These are phyloP conservation scores for Dryas iulia DNA, from an alignment of 1,140 invertebrate genomes.

Conservation along the genomic window DNA sequence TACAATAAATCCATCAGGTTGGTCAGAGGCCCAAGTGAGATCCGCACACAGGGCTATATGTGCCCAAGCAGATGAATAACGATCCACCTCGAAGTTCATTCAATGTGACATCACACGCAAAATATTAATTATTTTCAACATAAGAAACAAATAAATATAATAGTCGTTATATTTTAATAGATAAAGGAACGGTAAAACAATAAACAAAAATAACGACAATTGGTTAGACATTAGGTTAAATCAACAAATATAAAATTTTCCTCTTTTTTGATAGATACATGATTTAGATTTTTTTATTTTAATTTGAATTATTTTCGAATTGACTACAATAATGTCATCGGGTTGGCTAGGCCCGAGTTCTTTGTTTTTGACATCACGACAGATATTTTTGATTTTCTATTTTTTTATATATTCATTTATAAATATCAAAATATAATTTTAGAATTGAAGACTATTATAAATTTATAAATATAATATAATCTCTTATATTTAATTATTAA, in stretches of 20 bases:
- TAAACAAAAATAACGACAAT: conserved; percentile 76
- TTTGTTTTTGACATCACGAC: background rate
- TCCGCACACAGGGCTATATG: conserved; percentile 76
- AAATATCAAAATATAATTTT: background rate
- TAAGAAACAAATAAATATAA: conserved; percentile 69
- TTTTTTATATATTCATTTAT: background rate
- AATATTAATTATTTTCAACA: conserved; percentile 63
- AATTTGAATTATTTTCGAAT: conserved; percentile 75
- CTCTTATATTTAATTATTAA: background rate
- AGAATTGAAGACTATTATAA: background rate
- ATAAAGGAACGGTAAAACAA: conserved; percentile 70
- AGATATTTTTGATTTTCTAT: background rate
- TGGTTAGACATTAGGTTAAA: conserved; percentile 77
- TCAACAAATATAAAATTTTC: conserved; percentile 76
- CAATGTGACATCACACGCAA: conserved; percentile 73
- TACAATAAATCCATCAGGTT: conserved; percentile 71
- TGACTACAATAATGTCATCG: conserved; percentile 61
- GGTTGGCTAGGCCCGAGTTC: conserved; percentile 55
- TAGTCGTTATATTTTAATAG: conserved; percentile 70
- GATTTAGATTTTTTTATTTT: conserved; percentile 68
- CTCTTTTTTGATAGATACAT: conserved; percentile 76
- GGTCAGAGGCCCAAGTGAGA: conserved; percentile 71
- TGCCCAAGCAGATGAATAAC: conserved; percentile 72
- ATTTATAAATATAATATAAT: background rate
- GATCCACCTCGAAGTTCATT: conserved; percentile 78